These are phyloP conservation scores for Epinotia bilunana DNA, from an alignment of 2,888 invertebrate genomes.

Conservation along the genomic window DNA sequence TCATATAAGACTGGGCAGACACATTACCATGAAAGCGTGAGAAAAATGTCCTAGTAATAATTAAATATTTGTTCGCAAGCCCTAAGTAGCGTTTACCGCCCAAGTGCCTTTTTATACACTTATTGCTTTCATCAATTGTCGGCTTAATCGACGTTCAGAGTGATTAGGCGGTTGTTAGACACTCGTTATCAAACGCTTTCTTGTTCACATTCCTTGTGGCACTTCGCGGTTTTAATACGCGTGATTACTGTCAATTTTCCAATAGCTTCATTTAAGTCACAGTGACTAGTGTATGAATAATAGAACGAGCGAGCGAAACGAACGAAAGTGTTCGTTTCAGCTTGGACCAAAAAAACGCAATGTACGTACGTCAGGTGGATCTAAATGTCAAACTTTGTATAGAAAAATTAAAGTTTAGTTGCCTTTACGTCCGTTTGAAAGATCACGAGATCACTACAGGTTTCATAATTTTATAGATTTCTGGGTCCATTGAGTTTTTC, in stretches of 20 bases:
- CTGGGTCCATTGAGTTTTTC: too few species aligned
- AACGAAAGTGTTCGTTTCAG: too few species aligned
- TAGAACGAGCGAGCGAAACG: too few species aligned
- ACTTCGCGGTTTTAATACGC: constrained; percentile 65
- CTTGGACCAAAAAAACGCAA: too few species aligned
- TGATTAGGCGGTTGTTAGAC: constrained; percentile 58
- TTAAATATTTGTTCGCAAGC: neutral
- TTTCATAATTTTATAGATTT: too few species aligned
- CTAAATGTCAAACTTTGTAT: too few species aligned
- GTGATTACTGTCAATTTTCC: constrained; percentile 78
- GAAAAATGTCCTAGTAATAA: neutral
- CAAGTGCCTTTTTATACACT: constrained; percentile 34
- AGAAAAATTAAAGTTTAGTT: too few species aligned
- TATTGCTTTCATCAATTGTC: constrained; percentile 68
- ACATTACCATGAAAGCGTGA: neutral
- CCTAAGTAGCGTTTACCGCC: neutral
- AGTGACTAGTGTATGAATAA: neutral
- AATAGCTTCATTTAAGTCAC: constrained; percentile 69
- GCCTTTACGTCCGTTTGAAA: too few species aligned
- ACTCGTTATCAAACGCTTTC: constrained; percentile 74
- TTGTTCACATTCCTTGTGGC: constrained; percentile 72
- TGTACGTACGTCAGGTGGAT: too few species aligned
- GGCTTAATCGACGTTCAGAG: constrained; percentile 71
- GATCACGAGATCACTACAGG: too few species aligned
- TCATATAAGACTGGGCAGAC: neutral